Conservation (phyloP, 2,888 invertebrate species). For the Mongoloraphidia duomilia region DNA sequence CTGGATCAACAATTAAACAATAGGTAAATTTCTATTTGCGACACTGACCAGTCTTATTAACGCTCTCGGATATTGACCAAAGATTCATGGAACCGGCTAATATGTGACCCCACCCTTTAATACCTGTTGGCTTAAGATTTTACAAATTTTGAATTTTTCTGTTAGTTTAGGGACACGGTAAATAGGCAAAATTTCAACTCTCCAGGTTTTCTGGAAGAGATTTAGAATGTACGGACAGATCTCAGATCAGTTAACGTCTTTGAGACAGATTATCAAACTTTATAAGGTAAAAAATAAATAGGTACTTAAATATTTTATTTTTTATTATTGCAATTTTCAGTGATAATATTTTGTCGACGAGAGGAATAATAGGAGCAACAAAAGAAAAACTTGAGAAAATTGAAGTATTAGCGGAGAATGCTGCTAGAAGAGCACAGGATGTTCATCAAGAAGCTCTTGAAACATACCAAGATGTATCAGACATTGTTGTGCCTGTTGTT, state of each 20-base stretch:
- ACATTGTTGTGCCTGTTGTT: constrained; percentile 62
- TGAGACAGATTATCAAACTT: too few species aligned
- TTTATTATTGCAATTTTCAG: constrained; percentile 26
- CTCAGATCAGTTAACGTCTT: too few species aligned
- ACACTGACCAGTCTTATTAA: too few species aligned
- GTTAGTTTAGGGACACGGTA: neutral
- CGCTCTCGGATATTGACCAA: too few species aligned
- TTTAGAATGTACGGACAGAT: too few species aligned
- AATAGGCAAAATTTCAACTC: too few species aligned
- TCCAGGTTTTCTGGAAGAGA: too few species aligned
- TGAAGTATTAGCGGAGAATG: constrained; percentile 54
- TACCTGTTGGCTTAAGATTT: too few species aligned
- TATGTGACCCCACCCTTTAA: too few species aligned
- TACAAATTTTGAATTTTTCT: neutral
- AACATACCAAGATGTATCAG: constrained; percentile 64
- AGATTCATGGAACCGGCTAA: too few species aligned
- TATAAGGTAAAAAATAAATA: neutral
- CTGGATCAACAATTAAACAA: constrained; percentile 61
- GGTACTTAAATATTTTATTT: neutral
- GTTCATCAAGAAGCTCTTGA: constrained; percentile 73
- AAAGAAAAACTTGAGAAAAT: constrained; percentile 56
- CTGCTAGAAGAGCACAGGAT: constrained; percentile 55
- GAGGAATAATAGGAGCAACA: constrained; percentile 49
- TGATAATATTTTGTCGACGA: constrained; percentile 50
- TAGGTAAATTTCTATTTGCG: constrained; percentile 30